phyloP scores from a whole-genome alignment of 2,888 invertebrate species.

The Stictocephala bisonia region DNA sequence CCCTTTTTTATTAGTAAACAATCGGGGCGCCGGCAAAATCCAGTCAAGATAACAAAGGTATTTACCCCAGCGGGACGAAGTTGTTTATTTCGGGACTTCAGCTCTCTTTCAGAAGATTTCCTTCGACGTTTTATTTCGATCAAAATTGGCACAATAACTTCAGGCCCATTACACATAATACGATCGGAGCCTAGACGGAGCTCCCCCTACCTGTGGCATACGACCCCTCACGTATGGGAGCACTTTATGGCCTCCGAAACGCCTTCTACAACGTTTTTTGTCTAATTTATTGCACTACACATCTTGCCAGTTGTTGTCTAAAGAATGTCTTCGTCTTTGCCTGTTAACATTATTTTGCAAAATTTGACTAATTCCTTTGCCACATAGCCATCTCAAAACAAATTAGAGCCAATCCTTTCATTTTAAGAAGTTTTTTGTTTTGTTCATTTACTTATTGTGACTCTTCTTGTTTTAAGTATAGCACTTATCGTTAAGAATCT shows the following conservation, averaged over 20 bases:
- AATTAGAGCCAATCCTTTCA: too few relatives aligned
- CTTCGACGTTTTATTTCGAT: slow-evolving; percentile 50
- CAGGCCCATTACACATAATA: slow-evolving; percentile 49
- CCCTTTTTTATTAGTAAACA: slow-evolving; percentile 32
- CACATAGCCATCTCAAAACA: too few relatives aligned
- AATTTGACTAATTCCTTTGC: too few relatives aligned
- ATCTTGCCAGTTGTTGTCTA: slow-evolving; percentile 8
- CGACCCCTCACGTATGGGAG: slow-evolving; percentile 19
- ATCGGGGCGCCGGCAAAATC: slow-evolving; percentile 1
- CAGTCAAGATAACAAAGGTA: slow-evolving; percentile 39
- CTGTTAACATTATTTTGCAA: too few relatives aligned
- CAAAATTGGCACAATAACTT: slow-evolving; percentile 51
- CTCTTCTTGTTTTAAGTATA: too few relatives aligned
- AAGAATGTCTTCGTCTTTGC: slow-evolving; percentile 21
- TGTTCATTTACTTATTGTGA: too few relatives aligned
- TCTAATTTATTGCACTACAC: slow-evolving; percentile 29
- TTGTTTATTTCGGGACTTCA: slow-evolving; percentile 43
- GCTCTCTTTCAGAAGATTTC: slow-evolving; percentile 41
- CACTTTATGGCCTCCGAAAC: slow-evolving; percentile 22
- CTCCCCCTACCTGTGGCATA: slow-evolving; percentile 24
- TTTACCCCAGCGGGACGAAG: slow-evolving; percentile 33
- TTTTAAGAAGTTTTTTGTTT: too few relatives aligned
- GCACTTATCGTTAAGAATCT: too few relatives aligned
- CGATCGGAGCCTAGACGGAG: slow-evolving; percentile 24
- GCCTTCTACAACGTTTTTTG: slow-evolving; percentile 24